Evolutionary conservation across 2,113 vertebrate genomes (phyloP).

Genomic region (Geococcyx californianus): DNA sequence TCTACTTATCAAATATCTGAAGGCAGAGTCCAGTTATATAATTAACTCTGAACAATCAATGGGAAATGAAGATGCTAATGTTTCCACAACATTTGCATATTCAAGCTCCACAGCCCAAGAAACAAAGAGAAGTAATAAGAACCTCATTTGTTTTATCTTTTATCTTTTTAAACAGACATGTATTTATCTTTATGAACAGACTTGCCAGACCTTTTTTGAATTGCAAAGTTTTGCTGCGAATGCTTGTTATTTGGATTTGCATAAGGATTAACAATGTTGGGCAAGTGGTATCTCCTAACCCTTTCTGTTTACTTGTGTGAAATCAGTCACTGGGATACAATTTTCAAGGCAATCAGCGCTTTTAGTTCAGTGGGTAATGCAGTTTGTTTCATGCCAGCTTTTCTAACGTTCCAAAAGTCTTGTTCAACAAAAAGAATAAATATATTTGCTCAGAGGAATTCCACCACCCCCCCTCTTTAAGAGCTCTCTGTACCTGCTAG

Average conservation of each 20-base stretch:
- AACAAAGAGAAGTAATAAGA: conserved; percentile 46
- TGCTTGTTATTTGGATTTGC: conserved; percentile 10
- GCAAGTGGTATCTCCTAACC: not conserved
- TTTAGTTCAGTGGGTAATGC: not conserved
- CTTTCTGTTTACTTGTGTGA: not conserved
- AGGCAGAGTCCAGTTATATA: not conserved
- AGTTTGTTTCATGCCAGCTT: not conserved
- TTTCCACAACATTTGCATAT: conserved; percentile 6
- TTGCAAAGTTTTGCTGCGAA: not conserved
- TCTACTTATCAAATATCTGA: not conserved
- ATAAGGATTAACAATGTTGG: conserved; percentile 9
- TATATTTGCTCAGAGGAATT: not conserved
- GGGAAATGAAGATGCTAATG: not conserved
- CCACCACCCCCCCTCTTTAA: too few species aligned
- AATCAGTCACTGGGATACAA: not conserved
- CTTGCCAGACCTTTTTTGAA: conserved; percentile 18
- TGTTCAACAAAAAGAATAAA: not conserved
- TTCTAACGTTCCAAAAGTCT: not conserved
- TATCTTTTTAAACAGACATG: conserved; percentile 48
- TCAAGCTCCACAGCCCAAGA: not conserved
- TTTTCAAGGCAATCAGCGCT: not conserved
- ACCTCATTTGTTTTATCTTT: conserved; percentile 43
- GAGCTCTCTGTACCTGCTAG: not conserved
- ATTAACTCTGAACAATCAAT: not conserved
- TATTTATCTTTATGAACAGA: conserved; percentile 38